Evolutionary conservation across 1,140 invertebrate species (phyloP).

Genomic region (Zaprionus camerounensis): DNA sequence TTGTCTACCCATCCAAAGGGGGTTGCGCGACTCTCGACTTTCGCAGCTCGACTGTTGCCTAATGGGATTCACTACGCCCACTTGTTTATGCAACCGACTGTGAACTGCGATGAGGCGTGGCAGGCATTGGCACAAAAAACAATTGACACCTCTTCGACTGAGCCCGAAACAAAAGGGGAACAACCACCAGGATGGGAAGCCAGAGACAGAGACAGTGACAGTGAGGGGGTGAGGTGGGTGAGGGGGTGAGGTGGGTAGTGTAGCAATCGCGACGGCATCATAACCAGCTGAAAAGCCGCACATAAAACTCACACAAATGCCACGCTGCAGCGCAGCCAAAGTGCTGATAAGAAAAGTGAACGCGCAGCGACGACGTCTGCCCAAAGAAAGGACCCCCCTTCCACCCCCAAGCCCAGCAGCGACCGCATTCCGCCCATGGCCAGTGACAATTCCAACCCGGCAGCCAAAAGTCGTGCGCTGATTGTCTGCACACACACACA

Average conservation of each 20-base stretch:
- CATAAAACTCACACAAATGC: slow-evolving; percentile 79
- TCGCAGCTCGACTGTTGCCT: slow-evolving; percentile 42
- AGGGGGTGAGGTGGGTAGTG: slow-evolving; percentile 9
- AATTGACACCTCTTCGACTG: slow-evolving; percentile 68
- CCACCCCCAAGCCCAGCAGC: neutral
- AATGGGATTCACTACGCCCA: slow-evolving; percentile 84
- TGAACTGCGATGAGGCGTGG: slow-evolving; percentile 73
- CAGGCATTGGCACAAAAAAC: slow-evolving; percentile 50
- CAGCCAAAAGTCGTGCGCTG: slow-evolving; percentile 57
- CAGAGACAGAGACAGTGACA: neutral
- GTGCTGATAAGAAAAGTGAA: slow-evolving; percentile 72
- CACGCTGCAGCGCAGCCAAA: slow-evolving; percentile 76
- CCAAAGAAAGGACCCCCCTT: slow-evolving; percentile 11
- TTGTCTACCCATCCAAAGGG: slow-evolving; percentile 27
- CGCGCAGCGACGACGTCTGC: slow-evolving; percentile 48
- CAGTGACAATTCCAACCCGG: slow-evolving; percentile 29
- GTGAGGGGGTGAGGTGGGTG: neutral
- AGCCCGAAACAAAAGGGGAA: slow-evolving; percentile 61
- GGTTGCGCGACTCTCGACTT: slow-evolving; percentile 27
- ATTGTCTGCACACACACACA: slow-evolving; percentile 49
- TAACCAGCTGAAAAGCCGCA: slow-evolving; percentile 79
- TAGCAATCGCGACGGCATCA: slow-evolving; percentile 68
- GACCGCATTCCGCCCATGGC: neutral
- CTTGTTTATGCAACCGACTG: slow-evolving; percentile 80
- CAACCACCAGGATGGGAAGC: slow-evolving; percentile 31